Evolutionary conservation across 2,888 invertebrate species (phyloP), one percentile per base, ranked within the genome.

Genomic region (Embidobia sp.): DNA sequence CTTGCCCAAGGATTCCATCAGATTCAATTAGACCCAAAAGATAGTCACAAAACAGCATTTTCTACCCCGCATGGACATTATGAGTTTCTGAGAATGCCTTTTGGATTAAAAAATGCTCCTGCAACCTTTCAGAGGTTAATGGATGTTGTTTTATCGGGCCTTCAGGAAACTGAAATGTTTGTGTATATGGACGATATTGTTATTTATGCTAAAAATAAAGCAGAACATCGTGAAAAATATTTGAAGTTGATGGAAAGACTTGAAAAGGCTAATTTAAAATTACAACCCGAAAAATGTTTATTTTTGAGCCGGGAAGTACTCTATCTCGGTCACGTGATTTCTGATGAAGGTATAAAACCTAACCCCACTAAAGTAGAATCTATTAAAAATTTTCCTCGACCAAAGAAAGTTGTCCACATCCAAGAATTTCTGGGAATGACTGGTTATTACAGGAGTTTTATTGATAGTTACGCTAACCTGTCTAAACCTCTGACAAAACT

Each of bases 271-370:
- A 35, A 35, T 26, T 8, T 63, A 22, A 46, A 46, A 33, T 15
- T 46, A 27, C 46, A 46, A 8, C 46, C 42, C 7, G 42, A 42
- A 2, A 42, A 42, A 42, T 42, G 42, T 31, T 1, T 3, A 6
- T 61, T 61, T 13, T 22, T 63, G n/a, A 11, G 48, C 2, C 27
- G 31, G 2, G 48, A 63, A 40, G 48, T 63, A 4, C 7, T 26
- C 4, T 63, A 63, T 35, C 19, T 27, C n/a, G 40, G 57, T 1
- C 57, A 46, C 27, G 15, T 46, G 8, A 46, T 46, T 15, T 5
- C 46, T 1, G 46, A 46, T 15, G 7, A 46, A 10, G 26, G 27
- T 0, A 46, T 46, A 13, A 46, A 27, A 27, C 46, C 46, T 1
- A 15, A 46, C 15, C 27, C 46, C 1, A 31, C 29, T 5, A 59